A percentile compares a stretch with the other conserved stretches of the same genome.
Conservation (phyloP, 2,888 invertebrate genomes). For the Danaus chrysippus region DNA sequence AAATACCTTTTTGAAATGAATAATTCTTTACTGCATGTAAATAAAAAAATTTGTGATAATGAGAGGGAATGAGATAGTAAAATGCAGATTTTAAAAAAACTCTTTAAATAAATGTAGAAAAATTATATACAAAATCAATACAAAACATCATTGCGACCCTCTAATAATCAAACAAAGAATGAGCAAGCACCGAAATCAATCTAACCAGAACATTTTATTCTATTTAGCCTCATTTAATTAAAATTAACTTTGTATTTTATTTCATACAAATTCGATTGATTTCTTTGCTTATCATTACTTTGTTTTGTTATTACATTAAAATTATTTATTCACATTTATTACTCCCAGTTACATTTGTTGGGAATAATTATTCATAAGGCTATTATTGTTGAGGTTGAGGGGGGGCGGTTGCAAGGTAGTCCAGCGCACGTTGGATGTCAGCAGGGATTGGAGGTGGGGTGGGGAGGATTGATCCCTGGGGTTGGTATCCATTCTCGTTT, state of each 20-base stretch:
- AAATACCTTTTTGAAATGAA: too few relatives aligned
- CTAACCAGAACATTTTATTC: background rate
- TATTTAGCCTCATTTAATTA: background rate
- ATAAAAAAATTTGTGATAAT: background rate
- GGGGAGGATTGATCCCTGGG: slow-evolving; percentile 80
- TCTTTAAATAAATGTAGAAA: slow-evolving; percentile 19
- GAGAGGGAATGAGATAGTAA: slow-evolving; percentile 2
- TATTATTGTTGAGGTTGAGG: slow-evolving; percentile 55
- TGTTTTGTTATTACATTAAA: background rate
- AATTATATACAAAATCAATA: slow-evolving; percentile 14
- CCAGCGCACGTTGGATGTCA: slow-evolving; percentile 82
- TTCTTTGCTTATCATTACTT: background rate
- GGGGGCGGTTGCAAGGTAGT: slow-evolving; percentile 82
- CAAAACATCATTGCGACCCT: slow-evolving; percentile 10
- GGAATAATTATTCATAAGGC: background rate
- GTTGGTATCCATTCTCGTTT: slow-evolving; percentile 85
- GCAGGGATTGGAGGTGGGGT: slow-evolving; percentile 84
- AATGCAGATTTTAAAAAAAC: slow-evolving; percentile 12
- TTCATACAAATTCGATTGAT: background rate
- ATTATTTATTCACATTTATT: background rate
- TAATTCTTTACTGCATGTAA: too few relatives aligned
- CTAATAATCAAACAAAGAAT: background rate
- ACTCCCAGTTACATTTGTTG: background rate
- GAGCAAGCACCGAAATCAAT: background rate
- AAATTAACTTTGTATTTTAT: background rate